These are phyloP conservation scores for Botia kubotai DNA, from an alignment of 2,797 vertebrate genomes.

Conservation along the genomic window DNA sequence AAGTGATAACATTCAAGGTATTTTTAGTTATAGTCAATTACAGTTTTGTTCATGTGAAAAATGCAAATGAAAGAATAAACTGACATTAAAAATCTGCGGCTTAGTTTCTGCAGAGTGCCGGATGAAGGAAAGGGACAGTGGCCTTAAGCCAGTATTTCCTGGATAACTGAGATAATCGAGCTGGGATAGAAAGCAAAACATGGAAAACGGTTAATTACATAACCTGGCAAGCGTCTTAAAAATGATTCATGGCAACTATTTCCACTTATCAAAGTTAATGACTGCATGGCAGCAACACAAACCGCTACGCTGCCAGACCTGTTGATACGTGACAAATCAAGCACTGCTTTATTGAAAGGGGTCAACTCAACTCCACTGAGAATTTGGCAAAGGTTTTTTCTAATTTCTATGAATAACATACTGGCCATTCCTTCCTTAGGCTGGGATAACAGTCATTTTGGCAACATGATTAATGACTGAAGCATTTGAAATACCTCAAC, in stretches of 20 bases:
- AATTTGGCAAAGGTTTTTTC: not conserved
- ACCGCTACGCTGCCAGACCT: not conserved
- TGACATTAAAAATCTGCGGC: not conserved
- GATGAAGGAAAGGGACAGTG: not conserved
- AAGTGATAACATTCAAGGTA: slow-evolving; percentile 6
- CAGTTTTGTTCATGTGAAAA: not conserved
- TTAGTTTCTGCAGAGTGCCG: not conserved
- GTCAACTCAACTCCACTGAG: not conserved
- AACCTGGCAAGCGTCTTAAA: not conserved
- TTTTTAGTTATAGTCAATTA: slow-evolving; percentile 17
- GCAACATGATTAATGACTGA: not conserved
- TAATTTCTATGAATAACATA: not conserved
- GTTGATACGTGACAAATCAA: slow-evolving; percentile 7
- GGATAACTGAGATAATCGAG: slow-evolving; percentile 3
- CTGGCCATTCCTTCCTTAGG: not conserved
- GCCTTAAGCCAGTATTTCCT: slow-evolving; percentile 18
- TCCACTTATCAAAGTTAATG: not conserved
- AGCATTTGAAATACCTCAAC: not conserved
- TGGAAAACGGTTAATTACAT: not conserved
- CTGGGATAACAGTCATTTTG: not conserved
- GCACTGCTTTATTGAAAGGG: not conserved
- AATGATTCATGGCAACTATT: slow-evolving; percentile 8
- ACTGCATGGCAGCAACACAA: not conserved
- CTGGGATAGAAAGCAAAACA: slow-evolving; percentile 1
- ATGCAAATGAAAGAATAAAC: slow-evolving; percentile 1